Base-by-base conservation (phyloP, 2,888 invertebrate species). In the Pristionchus arcanus region DNA sequence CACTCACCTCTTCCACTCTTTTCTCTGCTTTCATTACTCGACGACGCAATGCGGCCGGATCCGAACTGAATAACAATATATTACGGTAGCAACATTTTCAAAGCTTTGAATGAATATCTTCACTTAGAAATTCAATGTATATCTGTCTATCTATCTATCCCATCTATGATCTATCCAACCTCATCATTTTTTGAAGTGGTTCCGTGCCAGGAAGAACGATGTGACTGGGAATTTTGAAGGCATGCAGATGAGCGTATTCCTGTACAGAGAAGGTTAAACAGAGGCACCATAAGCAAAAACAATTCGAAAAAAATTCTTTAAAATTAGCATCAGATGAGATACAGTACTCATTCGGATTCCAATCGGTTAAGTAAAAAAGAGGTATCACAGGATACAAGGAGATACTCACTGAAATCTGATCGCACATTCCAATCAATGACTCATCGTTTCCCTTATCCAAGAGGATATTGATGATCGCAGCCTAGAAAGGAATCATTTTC, bases 1-100 rank as follows among this genome's bases (percentile, higher is more conserved):
- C 63, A 86, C 86, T 66, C 66, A 86, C 86, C 66, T 63, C 86
- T 25, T 63, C 66, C 37, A 66, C 37, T 86, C 86, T 63, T 25
- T 53, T 86, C 66, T 86, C 86, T 21, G 86, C 86, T 66, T 34
- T 25, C 63, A 15, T 9, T 42, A 66, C 63, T 37, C 66, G 63
- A 37, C 86, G 63, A 53, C 49, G 37, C 37, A 86, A 9, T 42
- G 34, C 86, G 16, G 25, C 66, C 37, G 66, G 86, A 37, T 86
- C 66, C 3, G 34, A 21, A 49, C 37, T 77, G 21, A 77, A 42
- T 77, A 11, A 11, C 2, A 42, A 42, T 21, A n/a, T n/a, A n/a
- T n/a, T n/a, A n/a, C n/a, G n/a, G n/a, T n/a, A n/a, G n/a, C n/a
- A n/a, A n/a, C n/a, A n/a, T n/a, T n/a, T n/a, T n/a, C n/a, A n/a